phyloP scores from a whole-genome alignment of 2,888 invertebrate species.

The Coremacera marginata region DNA sequence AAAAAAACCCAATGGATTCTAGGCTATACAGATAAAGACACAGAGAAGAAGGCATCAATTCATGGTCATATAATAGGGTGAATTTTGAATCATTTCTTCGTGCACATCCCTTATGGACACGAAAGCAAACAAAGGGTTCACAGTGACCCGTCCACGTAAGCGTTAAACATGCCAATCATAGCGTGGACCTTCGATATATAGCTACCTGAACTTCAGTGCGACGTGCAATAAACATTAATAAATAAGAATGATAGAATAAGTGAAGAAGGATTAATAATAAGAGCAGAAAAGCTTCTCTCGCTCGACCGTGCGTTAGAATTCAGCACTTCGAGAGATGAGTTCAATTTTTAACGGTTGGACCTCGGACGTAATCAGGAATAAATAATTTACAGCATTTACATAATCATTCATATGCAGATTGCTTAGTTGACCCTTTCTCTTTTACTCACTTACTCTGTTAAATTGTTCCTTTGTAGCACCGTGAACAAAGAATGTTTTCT shows the following conservation, averaged over 20 bases:
- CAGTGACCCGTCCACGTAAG: conserved; percentile 1
- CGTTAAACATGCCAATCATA: background rate
- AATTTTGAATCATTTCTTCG: background rate
- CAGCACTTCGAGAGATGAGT: background rate
- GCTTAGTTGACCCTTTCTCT: too few relatives aligned
- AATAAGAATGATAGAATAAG: background rate
- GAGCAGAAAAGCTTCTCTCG: background rate
- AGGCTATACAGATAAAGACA: background rate
- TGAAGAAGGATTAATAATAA: background rate
- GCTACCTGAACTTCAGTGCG: background rate
- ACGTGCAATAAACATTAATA: background rate
- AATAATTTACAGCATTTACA: background rate
- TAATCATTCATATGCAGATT: background rate
- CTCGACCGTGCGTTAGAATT: background rate
- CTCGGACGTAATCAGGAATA: background rate
- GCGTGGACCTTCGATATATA: background rate
- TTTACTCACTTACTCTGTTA: too few relatives aligned
- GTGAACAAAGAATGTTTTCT: too few relatives aligned
- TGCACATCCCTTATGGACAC: background rate
- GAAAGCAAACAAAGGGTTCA: conserved; percentile 1
- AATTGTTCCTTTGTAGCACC: too few relatives aligned
- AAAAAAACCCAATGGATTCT: too few relatives aligned
- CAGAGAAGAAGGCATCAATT: background rate
- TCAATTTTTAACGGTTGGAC: background rate
- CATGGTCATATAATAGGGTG: background rate